These are phyloP conservation scores for Meda fulgida DNA, from an alignment of 2,797 vertebrate genomes.

Conservation along the genomic window DNA sequence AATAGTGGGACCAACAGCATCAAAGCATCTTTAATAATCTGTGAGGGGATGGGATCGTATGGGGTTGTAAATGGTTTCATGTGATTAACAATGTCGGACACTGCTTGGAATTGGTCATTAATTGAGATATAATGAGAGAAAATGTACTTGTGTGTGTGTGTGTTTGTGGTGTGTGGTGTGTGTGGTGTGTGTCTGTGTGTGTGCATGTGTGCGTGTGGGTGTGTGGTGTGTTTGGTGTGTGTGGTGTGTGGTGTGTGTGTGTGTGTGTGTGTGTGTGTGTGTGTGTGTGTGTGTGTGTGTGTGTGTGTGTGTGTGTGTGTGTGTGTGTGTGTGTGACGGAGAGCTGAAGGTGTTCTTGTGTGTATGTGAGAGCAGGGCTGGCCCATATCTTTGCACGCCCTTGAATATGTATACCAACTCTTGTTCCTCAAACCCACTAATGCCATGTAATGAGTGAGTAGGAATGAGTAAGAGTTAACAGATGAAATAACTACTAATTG, in stretches of 20 bases:
- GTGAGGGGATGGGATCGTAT: too few species aligned
- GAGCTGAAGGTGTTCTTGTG: conserved; percentile 47
- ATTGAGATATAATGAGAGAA: conserved; percentile 37
- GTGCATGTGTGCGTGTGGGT: neutral
- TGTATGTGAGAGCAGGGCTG: conserved; percentile 41
- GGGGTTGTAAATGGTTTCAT: too few species aligned
- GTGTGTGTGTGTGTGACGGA: conserved; percentile 35
- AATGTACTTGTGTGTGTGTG: conserved; percentile 32
- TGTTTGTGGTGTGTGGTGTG: conserved; percentile 49
- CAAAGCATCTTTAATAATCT: too few species aligned
- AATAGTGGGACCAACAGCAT: too few species aligned
- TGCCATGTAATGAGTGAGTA: too few species aligned
- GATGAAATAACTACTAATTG: too few species aligned
- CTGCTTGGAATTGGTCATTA: too few species aligned
- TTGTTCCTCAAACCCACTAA: too few species aligned
- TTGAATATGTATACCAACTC: too few species aligned
- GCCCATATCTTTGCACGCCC: too few species aligned
- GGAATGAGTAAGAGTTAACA: too few species aligned
- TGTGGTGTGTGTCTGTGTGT: conserved; percentile 45
- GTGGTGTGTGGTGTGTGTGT: conserved; percentile 34
- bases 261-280: neutral
- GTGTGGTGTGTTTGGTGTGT: neutral
- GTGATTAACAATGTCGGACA: too few species aligned
- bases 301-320: conserved; percentile 44
- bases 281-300: neutral